phyloP scores from a whole-genome alignment of 2,797 vertebrate species.

The Squalus acanthias region DNA sequence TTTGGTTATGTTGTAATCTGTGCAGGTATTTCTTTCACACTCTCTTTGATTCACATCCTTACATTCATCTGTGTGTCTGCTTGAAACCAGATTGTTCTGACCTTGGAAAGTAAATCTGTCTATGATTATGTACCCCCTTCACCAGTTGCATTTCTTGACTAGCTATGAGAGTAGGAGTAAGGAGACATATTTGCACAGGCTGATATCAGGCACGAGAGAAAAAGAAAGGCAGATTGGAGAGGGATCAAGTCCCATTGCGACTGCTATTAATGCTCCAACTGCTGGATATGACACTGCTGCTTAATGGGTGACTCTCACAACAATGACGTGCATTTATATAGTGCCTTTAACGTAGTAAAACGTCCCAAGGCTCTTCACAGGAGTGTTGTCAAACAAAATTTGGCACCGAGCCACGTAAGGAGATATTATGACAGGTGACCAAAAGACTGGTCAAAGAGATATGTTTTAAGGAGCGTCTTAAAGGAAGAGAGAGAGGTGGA shows the following conservation, averaged over 20 bases:
- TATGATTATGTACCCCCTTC: background rate
- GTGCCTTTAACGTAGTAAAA: too few relatives aligned
- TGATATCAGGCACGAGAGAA: background rate
- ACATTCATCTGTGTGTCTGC: background rate
- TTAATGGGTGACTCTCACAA: background rate
- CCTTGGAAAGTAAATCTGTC: background rate
- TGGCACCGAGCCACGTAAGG: too few relatives aligned
- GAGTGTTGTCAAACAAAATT: too few relatives aligned
- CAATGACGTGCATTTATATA: too few relatives aligned
- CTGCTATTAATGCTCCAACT: background rate
- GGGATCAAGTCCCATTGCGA: background rate
- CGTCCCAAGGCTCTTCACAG: too few relatives aligned
- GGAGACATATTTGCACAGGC: background rate
- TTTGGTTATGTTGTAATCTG: conserved; percentile 53
- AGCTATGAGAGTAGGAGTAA: background rate
- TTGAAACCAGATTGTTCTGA: background rate
- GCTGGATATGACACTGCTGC: background rate
- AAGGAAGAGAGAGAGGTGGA: too few relatives aligned
- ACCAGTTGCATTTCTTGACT: background rate
- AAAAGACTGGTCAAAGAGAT: too few relatives aligned
- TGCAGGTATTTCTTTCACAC: conserved; percentile 46
- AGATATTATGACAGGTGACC: too few relatives aligned
- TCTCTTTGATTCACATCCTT: background rate
- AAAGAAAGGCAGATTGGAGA: background rate
- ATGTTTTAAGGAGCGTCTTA: too few relatives aligned